Percentiles rank a stretch among this genome's conserved stretches.
Evolutionary conservation across 2,113 vertebrate species (phyloP).

Genomic region (Oryzias melastigma): DNA sequence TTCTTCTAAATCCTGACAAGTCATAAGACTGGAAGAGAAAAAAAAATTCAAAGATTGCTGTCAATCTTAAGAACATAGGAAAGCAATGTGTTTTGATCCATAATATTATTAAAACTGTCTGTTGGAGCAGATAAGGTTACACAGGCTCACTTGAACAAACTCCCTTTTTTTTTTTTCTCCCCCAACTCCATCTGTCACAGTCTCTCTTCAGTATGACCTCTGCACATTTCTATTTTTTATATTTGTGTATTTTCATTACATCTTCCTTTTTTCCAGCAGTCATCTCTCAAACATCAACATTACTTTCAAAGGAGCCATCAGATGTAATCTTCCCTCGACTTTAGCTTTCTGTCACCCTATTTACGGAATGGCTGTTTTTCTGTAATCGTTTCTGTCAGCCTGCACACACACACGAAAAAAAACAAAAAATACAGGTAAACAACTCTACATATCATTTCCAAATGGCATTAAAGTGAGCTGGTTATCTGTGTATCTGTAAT

Average conservation of each 20-base stretch:
- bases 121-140: conserved; percentile 14
- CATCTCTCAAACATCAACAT: not conserved
- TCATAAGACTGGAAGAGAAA: not conserved
- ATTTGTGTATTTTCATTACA: not conserved
- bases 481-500: no score
- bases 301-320: not conserved
- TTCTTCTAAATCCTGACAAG: conserved; percentile 1
- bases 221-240: not conserved
- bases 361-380: not conserved
- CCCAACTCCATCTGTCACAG: not conserved
- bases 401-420: not conserved
- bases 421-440: not conserved
- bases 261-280: not conserved
- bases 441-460: not conserved
- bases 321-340: not conserved
- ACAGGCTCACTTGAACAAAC: not conserved
- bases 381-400: not conserved
- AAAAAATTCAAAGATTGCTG: conserved; percentile 9
- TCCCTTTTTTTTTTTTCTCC: not conserved
- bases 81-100: not conserved
- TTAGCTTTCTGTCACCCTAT: not conserved
- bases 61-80: conserved; percentile 12
- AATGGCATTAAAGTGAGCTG: not conserved
- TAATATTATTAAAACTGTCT: conserved; percentile 20
- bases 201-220: not conserved